Conservation (phyloP, 92 coral and sea anemone genomes). For the Micromussa lordhowensis region DNA sequence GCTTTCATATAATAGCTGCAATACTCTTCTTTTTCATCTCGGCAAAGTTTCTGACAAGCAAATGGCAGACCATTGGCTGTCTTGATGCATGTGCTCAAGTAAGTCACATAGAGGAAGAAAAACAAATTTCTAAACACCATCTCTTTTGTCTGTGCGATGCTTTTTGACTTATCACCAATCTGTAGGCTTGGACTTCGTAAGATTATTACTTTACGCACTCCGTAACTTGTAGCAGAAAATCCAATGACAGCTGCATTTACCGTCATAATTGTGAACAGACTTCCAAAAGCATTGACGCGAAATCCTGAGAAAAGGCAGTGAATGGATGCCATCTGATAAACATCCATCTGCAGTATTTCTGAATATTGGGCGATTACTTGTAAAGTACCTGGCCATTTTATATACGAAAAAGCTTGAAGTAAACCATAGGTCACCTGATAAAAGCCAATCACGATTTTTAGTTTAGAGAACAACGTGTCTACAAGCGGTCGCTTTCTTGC, state of each 20-base stretch:
- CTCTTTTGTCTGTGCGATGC: neutral
- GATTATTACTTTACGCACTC: neutral
- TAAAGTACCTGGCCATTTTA: too few species aligned
- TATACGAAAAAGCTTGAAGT: too few species aligned
- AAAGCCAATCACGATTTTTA: neutral
- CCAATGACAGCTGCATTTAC: neutral
- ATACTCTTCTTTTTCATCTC: too few species aligned
- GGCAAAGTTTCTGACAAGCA: too few species aligned
- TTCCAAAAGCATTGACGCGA: neutral
- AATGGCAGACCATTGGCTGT: too few species aligned
- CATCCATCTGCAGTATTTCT: neutral
- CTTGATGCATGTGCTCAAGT: too few species aligned
- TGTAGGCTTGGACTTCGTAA: neutral
- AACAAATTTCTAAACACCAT: neutral
- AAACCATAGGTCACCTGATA: too few species aligned
- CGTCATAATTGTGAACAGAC: neutral
- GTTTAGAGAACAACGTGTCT: neutral
- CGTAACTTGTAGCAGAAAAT: neutral
- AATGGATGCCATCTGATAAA: neutral
- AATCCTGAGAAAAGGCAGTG: neutral
- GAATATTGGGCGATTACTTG: too few species aligned
- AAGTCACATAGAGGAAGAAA: too few species aligned
- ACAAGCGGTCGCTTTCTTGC: neutral
- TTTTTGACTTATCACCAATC: neutral
- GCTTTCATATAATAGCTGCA: neutral